A percentile compares a stretch with the other conserved stretches of the same genome.
Conservation (phyloP, 2,113 vertebrate genomes). For the Henicopernis longicauda region DNA sequence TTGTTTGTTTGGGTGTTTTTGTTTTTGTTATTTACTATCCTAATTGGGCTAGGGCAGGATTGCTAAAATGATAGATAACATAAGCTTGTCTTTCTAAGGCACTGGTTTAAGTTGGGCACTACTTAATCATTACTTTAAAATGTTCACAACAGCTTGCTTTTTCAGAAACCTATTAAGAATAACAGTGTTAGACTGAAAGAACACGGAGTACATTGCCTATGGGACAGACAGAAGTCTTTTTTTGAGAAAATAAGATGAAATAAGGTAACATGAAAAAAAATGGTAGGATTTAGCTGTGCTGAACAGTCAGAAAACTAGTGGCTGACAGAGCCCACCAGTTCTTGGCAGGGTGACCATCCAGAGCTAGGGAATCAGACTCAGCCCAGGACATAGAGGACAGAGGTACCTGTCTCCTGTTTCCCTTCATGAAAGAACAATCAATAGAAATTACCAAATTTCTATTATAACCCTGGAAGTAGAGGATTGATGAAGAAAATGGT, state of each 20-base stretch:
- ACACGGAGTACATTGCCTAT: no score
- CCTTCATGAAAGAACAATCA: background rate
- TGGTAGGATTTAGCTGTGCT: background rate
- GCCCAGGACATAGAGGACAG: background rate
- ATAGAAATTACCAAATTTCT: background rate
- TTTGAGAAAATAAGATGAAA: background rate
- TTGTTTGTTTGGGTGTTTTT: no score
- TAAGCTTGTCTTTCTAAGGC: background rate
- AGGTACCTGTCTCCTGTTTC: background rate
- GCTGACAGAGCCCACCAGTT: background rate
- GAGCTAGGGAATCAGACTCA: background rate
- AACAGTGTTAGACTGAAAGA: background rate
- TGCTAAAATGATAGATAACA: background rate
- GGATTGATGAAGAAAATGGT: background rate
- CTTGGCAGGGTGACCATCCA: background rate
- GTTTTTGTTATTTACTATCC: background rate
- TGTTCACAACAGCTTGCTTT: background rate
- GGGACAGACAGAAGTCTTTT: background rate
- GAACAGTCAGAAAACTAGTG: background rate
- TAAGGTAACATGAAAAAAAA: background rate
- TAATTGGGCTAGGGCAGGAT: accelerated
- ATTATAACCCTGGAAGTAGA: background rate
- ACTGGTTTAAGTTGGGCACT: background rate
- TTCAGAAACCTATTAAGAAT: background rate
- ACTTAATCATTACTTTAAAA: background rate